These are phyloP conservation scores for pig (Sus scrofa) DNA, from an alignment of 2,113 vertebrate genomes.

Conservation along the genomic window DNA sequence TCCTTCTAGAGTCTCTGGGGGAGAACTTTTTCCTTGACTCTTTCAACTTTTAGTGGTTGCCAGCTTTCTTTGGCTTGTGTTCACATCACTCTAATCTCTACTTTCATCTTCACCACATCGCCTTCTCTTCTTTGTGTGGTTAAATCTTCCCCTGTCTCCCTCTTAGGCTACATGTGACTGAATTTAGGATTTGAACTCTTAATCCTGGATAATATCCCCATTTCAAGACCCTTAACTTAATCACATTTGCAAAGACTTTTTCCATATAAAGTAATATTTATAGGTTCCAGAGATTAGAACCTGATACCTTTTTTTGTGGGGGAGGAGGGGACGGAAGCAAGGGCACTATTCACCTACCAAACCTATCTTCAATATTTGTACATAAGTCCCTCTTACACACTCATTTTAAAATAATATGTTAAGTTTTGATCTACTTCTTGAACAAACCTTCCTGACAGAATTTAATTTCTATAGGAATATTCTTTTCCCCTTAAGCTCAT, in stretches of 20 bases:
- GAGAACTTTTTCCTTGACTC: not conserved
- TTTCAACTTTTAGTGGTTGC: not conserved
- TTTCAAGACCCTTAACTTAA: not conserved
- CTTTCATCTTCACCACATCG: not conserved
- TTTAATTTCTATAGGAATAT: not conserved
- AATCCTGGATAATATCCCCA: not conserved
- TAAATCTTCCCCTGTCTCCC: not conserved
- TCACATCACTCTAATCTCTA: not conserved
- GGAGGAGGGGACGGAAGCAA: not conserved
- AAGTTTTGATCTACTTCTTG: not conserved
- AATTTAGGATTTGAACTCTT: not conserved
- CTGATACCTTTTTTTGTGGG: fast-evolving
- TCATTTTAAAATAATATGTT: not conserved
- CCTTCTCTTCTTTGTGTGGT: not conserved
- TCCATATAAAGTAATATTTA: not conserved
- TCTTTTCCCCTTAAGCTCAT: not conserved
- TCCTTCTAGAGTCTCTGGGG: not conserved
- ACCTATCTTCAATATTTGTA: not conserved
- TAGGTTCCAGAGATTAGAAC: not conserved
- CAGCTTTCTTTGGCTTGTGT: not conserved
- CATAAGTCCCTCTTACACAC: too few species aligned
- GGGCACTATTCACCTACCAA: not conserved
- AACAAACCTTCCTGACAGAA: not conserved
- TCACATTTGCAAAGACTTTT: not conserved
- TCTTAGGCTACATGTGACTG: not conserved